These are phyloP conservation scores for Melanargia galathea DNA, from an alignment of 2,888 invertebrate genomes.

Conservation along the genomic window DNA sequence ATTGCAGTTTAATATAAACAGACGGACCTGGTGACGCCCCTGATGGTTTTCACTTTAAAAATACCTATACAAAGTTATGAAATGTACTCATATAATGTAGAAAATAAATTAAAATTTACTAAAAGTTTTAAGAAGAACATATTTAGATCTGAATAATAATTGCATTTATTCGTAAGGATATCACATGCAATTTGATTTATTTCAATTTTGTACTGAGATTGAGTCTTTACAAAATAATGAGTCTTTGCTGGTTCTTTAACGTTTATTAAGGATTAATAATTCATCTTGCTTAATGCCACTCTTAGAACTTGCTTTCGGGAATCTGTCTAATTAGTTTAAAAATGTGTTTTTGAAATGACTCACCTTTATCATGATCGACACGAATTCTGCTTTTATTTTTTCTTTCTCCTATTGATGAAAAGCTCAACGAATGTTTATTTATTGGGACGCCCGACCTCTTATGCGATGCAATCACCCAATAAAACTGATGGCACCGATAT, in stretches of 20 bases:
- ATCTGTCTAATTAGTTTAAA: too few relatives aligned
- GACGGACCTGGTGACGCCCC: constrained; percentile 39
- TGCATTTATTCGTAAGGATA: too few relatives aligned
- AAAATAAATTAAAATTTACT: too few relatives aligned
- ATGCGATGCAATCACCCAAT: constrained; percentile 54
- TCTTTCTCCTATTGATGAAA: neutral
- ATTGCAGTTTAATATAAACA: constrained; percentile 63
- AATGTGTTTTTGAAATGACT: constrained; percentile 76
- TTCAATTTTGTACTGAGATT: too few relatives aligned
- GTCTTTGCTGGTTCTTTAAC: too few relatives aligned
- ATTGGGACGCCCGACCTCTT: constrained; percentile 41
- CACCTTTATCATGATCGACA: neutral
- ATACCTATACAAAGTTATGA: constrained; percentile 4
- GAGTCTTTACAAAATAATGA: too few relatives aligned
- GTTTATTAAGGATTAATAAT: too few relatives aligned
- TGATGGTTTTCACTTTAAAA: constrained; percentile 11
- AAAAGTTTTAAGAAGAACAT: too few relatives aligned
- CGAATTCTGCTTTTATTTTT: neutral
- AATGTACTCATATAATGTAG: neutral
- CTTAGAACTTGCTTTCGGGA: too few relatives aligned
- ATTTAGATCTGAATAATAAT: too few relatives aligned
- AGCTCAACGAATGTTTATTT: constrained; percentile 30
- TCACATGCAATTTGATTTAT: too few relatives aligned
- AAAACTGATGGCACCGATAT: constrained; percentile 66
- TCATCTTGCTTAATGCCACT: too few relatives aligned